Evolutionary conservation across 2,797 vertebrate genomes (phyloP).

Genomic region (Lepus townsendii): DNA sequence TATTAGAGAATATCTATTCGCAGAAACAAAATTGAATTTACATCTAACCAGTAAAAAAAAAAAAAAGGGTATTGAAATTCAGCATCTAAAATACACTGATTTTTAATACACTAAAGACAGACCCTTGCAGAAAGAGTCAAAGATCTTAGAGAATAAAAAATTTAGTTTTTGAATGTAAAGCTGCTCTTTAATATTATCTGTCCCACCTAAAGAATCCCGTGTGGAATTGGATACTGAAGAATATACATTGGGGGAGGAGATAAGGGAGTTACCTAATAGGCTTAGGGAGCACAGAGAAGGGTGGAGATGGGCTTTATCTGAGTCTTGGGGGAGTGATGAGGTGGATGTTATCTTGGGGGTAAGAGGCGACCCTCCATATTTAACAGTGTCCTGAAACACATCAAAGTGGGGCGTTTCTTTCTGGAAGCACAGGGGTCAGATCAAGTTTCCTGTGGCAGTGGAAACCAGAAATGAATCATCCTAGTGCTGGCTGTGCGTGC

Average conservation of each 20-base stretch:
- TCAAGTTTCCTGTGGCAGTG: neutral
- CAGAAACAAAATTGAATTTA: conserved; percentile 6
- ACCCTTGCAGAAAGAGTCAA: conserved; percentile 1
- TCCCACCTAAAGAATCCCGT: neutral
- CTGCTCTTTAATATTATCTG: neutral
- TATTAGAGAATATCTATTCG: neutral
- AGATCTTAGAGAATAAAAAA: conserved; percentile 2
- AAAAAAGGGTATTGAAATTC: neutral
- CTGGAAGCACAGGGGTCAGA: neutral
- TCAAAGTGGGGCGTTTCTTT: neutral
- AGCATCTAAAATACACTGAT: neutral
- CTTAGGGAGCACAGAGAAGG: neutral
- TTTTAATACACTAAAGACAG: neutral
- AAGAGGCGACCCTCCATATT: neutral
- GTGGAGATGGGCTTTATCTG: neutral
- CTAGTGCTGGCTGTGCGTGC: neutral
- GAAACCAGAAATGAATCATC: neutral
- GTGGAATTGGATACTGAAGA: conserved; percentile 5
- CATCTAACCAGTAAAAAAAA: conserved; percentile 28
- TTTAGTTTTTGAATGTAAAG: neutral
- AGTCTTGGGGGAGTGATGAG: neutral
- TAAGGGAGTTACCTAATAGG: neutral
- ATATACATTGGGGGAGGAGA: neutral
- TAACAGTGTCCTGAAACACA: neutral
- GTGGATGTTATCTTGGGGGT: neutral